Evolutionary conservation across 2,797 vertebrate species (phyloP), one percentile per base, ranked within the genome.

Genomic region (Zenarchopterus dispar): DNA sequence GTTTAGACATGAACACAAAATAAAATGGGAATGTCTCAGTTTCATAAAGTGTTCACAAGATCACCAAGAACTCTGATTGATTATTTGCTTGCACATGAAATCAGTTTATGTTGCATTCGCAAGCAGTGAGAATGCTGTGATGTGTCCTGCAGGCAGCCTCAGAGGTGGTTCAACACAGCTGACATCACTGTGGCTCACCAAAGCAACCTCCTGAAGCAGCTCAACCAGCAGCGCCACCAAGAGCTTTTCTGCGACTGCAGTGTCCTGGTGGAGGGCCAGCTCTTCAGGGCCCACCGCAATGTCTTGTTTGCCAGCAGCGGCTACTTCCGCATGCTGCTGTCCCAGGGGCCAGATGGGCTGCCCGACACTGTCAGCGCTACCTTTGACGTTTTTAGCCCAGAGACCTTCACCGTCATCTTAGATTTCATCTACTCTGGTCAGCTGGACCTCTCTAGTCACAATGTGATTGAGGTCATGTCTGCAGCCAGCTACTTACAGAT

Each of bases 401-500:
- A 98, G 70, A 97, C 94, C 0, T 98, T 99, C 68, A 94, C 96
- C 0, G 94, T 97, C 59, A 99, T 99, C 80, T 83, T 99, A 21
- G 97, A 99, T 89, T 99, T 97, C 45, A 96, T 99, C 68, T 99
- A 99, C 84, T 98, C 97, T 0, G 97, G 97, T 55, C 96, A 94
- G 64, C 93, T 99, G 73, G 96, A 95, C 31, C 96, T 99, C n/a
- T 95, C 95, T 0, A 95, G 97, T 36, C 93, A 94, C 88, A 99
- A 98, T 0, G 97, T 99, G 6, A 99, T 99, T 0, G 97, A 99
- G 62, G 97, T 99, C 54, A 99, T 99, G 97, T 99, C 97, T 0
- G 97, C 97, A 0, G 97, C 97, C 44, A 99, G 97, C 88, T 99
- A 97, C 49, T 89, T 99, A 78, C 97, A 99, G 92, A 99, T 99